Evolutionary conservation across 2,888 invertebrate genomes (phyloP).

Genomic region (Catocala sponsa): DNA sequence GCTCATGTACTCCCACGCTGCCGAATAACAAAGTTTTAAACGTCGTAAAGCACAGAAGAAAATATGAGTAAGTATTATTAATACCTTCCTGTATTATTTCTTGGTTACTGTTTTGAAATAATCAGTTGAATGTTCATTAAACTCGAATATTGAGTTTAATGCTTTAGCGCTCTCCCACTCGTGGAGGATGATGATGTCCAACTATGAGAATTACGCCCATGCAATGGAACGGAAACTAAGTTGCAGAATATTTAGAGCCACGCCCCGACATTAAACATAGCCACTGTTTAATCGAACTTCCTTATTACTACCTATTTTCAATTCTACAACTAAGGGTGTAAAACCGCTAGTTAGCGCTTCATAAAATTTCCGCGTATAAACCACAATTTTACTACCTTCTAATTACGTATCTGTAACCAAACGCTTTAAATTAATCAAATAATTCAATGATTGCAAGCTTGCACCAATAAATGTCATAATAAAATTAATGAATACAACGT

Average conservation of each 20-base stretch:
- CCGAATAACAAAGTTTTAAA: background rate
- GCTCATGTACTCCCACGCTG: background rate
- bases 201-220: conserved; percentile 40
- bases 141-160: conserved; percentile 42
- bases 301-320: conserved; percentile 66
- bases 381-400: conserved; percentile 48
- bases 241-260: conserved; percentile 55
- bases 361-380: conserved; percentile 52
- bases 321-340: conserved; percentile 53
- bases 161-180: conserved; percentile 37
- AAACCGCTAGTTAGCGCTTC: conserved; percentile 39
- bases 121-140: conserved; percentile 33
- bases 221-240: conserved; percentile 38
- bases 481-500: conserved; percentile 58
- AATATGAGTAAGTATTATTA: conserved; percentile 9
- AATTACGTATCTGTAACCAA: conserved; percentile 48
- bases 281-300: conserved; percentile 67
- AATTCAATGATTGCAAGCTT: conserved; percentile 47
- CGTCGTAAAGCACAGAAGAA: background rate
- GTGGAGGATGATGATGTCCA: conserved; percentile 36
- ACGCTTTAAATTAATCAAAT: conserved; percentile 54
- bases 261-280: conserved; percentile 53
- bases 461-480: conserved; percentile 60
- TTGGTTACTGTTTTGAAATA: conserved; percentile 18
- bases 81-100: background rate